Evolutionary conservation across 2,113 vertebrate species (phyloP), one percentile per base, ranked within the genome.

Genomic region (Chauna torquata): DNA sequence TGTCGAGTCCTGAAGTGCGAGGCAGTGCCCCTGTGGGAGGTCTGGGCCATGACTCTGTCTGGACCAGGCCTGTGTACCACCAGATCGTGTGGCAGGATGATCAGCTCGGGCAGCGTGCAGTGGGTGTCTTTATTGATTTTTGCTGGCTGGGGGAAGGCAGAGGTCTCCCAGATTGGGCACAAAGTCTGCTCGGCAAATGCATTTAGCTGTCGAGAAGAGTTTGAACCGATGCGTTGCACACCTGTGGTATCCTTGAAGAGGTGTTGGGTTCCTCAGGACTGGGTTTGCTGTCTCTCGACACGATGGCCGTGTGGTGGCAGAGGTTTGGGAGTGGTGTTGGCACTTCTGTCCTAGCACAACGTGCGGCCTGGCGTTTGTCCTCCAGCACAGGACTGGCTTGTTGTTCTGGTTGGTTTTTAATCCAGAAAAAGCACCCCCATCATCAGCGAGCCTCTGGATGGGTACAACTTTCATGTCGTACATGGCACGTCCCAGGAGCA

Each of bases 391-490:
- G 24, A n/a, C 14, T 69, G 76, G 12, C 27, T 65, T 65, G 40
- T 10, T 44, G 77, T 93, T 59, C 58, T 80, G 42, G 9, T 49
- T 77, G 49, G 16, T 6, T 68, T 86, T 92, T 76, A 64, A 32
- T 79, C 11, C 16, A 49, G 49, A 90, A 59, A 18, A 75, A 47
- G n/a, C 62, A 55, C 18, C 9, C 4, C 16, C 6, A 8, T 25
- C 12, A 7, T 42, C 38, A 30, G 27, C 14, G 42, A 87, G 34
- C 74, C 14, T 28, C 1, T 4, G 45, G 7, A 4, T 75, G 22
- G 16, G 19, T 79, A 23, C 24, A 28, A 11, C 0, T 0, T 23
- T 38, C 7, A 1, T 64, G 40, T 65, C 8, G 1, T 44, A 62
- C 3, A 3, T 3, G 12, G 11, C 27, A 3, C 5, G 7, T 57